Evolutionary conservation across 2,797 vertebrate species (phyloP).

Genomic region (Pteropus rufus): DNA sequence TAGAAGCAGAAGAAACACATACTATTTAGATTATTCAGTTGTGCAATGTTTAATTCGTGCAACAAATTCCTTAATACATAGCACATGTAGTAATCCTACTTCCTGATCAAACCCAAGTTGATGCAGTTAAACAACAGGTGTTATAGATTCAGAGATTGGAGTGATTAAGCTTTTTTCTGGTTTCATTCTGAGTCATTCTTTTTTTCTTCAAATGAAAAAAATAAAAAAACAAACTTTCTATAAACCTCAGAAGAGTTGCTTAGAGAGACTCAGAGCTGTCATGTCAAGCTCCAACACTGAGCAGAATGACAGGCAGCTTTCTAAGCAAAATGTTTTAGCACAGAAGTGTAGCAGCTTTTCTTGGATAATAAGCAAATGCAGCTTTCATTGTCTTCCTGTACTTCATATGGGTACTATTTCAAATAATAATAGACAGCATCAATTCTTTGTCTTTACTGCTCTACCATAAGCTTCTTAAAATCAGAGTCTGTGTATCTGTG

Average conservation of each 20-base stretch:
- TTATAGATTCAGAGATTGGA: neutral
- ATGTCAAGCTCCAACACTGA: neutral
- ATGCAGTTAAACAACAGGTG: neutral
- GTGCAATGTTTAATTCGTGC: neutral
- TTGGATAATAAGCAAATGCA: constrained; percentile 14
- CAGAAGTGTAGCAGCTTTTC: neutral
- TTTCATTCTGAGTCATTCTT: neutral
- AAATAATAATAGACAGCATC: neutral
- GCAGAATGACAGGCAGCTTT: constrained; percentile 15
- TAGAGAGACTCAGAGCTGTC: constrained; percentile 17
- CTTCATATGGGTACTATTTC: constrained; percentile 15
- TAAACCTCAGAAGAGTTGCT: neutral
- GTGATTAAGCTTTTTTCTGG: neutral
- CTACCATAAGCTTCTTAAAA: neutral
- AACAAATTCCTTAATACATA: neutral
- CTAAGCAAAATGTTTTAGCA: neutral
- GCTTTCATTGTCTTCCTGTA: neutral
- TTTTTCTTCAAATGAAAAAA: neutral
- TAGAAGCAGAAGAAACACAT: neutral
- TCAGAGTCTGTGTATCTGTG: neutral
- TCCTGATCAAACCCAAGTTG: neutral
- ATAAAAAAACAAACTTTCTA: neutral
- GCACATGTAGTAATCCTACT: neutral
- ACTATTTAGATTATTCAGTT: neutral
- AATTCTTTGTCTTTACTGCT: neutral